A percentile compares a stretch with the other conserved stretches of the same genome.
Evolutionary conservation across 2,888 invertebrate species (phyloP).

Genomic region (Pollenia griseotomentosa): DNA sequence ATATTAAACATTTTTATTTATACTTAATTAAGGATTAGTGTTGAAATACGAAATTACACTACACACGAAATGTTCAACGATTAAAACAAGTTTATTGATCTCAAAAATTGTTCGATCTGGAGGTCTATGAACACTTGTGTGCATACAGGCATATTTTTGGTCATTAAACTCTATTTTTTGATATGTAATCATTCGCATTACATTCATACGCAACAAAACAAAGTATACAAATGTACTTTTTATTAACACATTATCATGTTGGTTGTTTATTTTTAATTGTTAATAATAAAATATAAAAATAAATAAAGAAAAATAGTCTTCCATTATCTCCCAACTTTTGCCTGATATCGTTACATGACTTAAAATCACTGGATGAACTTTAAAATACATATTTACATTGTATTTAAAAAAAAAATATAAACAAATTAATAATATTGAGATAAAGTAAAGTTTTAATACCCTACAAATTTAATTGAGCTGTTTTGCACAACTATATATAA

Average conservation of each 20-base stretch:
- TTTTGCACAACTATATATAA: not conserved
- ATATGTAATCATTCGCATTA: conserved; percentile 21
- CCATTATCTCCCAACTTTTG: conserved; percentile 59
- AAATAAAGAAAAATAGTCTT: conserved; percentile 38
- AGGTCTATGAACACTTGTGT: conserved; percentile 45
- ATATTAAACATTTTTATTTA: not conserved
- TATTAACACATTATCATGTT: conserved; percentile 59
- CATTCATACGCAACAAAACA: conserved; percentile 22
- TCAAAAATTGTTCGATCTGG: conserved; percentile 11
- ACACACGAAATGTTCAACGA: not conserved
- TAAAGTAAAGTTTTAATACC: conserved; percentile 1
- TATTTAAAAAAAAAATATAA: conserved; percentile 1
- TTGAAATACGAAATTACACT: not conserved
- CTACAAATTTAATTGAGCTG: not conserved
- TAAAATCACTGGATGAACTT: conserved; percentile 68
- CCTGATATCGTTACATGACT: conserved; percentile 59
- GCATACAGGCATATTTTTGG: conserved; percentile 39
- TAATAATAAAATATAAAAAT: conserved; percentile 52
- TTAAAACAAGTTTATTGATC: conserved; percentile 53
- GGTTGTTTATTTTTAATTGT: conserved; percentile 56
- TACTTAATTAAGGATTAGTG: not conserved
- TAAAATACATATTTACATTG: conserved; percentile 24
- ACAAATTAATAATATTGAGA: conserved; percentile 7
- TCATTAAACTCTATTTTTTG: conserved; percentile 63
- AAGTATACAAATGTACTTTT: conserved; percentile 19